Evolutionary conservation across 2,113 vertebrate species (phyloP), one percentile per base, ranked within the genome.

Genomic region (Gymnogyps californianus): DNA sequence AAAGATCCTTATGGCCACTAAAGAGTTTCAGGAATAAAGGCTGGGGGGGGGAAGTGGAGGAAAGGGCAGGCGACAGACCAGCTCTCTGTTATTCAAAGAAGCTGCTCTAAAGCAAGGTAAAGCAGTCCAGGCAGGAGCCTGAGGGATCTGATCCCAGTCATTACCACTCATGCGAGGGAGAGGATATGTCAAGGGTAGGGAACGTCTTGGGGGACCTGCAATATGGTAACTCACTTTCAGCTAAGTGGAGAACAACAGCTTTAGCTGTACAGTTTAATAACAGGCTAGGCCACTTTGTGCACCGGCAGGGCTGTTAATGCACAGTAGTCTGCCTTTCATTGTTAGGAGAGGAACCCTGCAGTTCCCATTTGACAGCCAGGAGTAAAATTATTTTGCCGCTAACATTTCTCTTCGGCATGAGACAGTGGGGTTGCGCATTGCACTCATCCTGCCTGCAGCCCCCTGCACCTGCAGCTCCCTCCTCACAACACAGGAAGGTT

Each of bases 151-250:
- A 95, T 96, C 89, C 94, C 93, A 83, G 93, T 87, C 89, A 97
- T 93, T 96, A 97, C 87, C 71, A 86, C 91, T 96, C 91, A 90
- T 91, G 94, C 34, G n/a, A 95, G 62, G 71, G 96, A 97, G 89
- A 97, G 95, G 97, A 78, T 97, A 97, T 96, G 94, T 96, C 95
- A 97, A 97, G 96, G 95, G 93, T 96, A 97, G 94, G 89, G 93
- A 97, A 94, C 1, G 84, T 97, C 96, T 96, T 97, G 91, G 54
- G 89, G 95, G 94, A 97, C 93, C 82, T 94, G 91, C 96, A 97
- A 97, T 96, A 97, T 97, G 95, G 97, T 96, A 96, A 97, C 97
- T 97, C 96, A 93, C 96, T 97, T 87, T 94, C 91, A 96, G 96
- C 95, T 97, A 97, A 97, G 94, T 96, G 93, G 94, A 96, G 94